Percentiles rank a stretch among this genome's conserved stretches.
Conservation (phyloP, 2,113 vertebrate genomes). For the Chionomys nivalis region DNA sequence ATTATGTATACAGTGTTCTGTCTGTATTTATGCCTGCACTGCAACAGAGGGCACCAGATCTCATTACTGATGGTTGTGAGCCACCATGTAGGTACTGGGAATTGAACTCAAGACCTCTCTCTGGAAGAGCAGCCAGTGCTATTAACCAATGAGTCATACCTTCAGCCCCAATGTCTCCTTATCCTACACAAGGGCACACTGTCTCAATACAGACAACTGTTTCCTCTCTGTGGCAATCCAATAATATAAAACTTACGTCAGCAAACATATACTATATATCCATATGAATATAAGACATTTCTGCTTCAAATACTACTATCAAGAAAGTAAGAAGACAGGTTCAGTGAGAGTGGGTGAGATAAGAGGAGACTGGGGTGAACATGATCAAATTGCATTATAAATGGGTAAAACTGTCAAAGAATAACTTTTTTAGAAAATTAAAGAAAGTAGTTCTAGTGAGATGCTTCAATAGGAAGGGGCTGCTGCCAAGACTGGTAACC, state of each 20-base stretch:
- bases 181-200: background rate
- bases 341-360: background rate
- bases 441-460: background rate
- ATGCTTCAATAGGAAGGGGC: background rate
- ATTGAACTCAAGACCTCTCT: too few relatives aligned
- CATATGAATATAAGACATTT: background rate
- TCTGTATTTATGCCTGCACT: too few relatives aligned
- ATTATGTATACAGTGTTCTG: too few relatives aligned
- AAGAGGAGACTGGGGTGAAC: too few relatives aligned
- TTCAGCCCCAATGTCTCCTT: background rate
- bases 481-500: background rate
- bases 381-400: background rate
- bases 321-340: conserved; percentile 32
- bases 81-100: too few relatives aligned
- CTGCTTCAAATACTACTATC: conserved; percentile 29
- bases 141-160: too few relatives aligned
- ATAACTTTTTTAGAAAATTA: background rate
- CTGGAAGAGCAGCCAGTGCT: too few relatives aligned
- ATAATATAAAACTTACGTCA: background rate
- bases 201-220: background rate
- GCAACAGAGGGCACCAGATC: too few relatives aligned
- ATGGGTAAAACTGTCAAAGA: background rate
- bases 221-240: background rate
- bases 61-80: too few relatives aligned
- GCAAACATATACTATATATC: background rate